phyloP scores from a whole-genome alignment of 2,888 invertebrate genomes.

The Spicauda simplicius region DNA sequence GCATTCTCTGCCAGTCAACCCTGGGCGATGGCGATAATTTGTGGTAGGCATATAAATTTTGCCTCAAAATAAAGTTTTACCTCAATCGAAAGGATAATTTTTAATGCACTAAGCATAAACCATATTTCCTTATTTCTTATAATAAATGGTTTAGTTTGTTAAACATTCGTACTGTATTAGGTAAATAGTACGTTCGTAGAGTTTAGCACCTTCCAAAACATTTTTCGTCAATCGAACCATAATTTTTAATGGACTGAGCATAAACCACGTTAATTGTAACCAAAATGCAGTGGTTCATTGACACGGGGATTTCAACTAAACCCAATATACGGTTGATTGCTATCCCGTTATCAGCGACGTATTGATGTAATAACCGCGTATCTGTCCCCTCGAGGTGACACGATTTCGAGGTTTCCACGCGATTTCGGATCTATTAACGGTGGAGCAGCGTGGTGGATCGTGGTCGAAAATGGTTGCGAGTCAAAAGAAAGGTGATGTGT shows the following conservation, averaged over 20 bases:
- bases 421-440: neutral
- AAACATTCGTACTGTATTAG: too few species aligned
- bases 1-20: too few species aligned
- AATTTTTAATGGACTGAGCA: slow-evolving; percentile 3
- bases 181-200: too few species aligned
- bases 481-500: too few species aligned
- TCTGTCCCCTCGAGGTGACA: slow-evolving; percentile 56
- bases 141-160: too few species aligned
- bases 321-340: slow-evolving; percentile 75
- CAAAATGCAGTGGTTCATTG: slow-evolving; percentile 46
- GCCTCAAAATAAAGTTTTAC: too few species aligned
- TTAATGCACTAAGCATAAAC: too few species aligned
- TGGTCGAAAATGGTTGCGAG: too few species aligned
- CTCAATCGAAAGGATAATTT: too few species aligned
- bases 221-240: neutral
- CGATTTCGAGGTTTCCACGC: slow-evolving; percentile 39
- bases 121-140: too few species aligned
- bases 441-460: neutral
- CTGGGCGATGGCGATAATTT: too few species aligned
- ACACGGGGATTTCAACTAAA: slow-evolving; percentile 67
- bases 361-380: slow-evolving; percentile 76
- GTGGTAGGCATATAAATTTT: too few species aligned
- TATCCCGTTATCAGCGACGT: slow-evolving; percentile 72
- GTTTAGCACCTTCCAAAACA: neutral
- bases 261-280: slow-evolving; percentile 23